These are phyloP conservation scores for Ophiodon elongatus DNA, from an alignment of 2,113 vertebrate species.

Conservation along the genomic window DNA sequence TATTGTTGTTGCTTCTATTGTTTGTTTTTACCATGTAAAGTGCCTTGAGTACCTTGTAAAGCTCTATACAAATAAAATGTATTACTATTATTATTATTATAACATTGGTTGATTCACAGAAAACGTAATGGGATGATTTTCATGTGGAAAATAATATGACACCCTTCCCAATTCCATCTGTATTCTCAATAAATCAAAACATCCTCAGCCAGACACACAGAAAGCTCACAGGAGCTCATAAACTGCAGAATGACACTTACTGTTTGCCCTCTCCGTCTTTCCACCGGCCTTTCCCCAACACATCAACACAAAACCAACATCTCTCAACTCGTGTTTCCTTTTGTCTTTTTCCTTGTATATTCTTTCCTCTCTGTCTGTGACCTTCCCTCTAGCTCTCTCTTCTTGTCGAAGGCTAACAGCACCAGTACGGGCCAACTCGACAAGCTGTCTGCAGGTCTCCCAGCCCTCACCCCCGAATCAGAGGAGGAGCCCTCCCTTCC, in stretches of 20 bases:
- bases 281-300: constrained; percentile 16
- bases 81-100: too few species aligned
- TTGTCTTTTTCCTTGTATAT: constrained; percentile 12
- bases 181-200: constrained; percentile 26
- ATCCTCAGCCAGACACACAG: constrained; percentile 3
- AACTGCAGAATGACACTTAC: not conserved
- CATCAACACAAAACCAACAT: constrained; percentile 20
- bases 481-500: constrained; percentile 77
- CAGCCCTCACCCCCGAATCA: constrained; percentile 71
- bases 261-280: constrained; percentile 17
- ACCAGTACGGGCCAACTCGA: constrained; percentile 85
- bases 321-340: constrained; percentile 16
- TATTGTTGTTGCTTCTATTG: too few species aligned
- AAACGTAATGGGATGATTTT: constrained; percentile 10
- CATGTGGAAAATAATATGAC: constrained; percentile 22
- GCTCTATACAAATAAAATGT: too few species aligned
- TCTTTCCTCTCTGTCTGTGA: constrained; percentile 20
- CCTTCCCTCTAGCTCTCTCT: constrained; percentile 70
- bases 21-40: too few species aligned
- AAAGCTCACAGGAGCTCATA: not conserved
- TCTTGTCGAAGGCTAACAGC: constrained; percentile 82
- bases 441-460: constrained; percentile 71
- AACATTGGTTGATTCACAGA: not conserved
- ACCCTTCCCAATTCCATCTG: not conserved
- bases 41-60: too few species aligned